Conservation (phyloP, 2,888 invertebrate genomes). For the Athalia circularis region DNA sequence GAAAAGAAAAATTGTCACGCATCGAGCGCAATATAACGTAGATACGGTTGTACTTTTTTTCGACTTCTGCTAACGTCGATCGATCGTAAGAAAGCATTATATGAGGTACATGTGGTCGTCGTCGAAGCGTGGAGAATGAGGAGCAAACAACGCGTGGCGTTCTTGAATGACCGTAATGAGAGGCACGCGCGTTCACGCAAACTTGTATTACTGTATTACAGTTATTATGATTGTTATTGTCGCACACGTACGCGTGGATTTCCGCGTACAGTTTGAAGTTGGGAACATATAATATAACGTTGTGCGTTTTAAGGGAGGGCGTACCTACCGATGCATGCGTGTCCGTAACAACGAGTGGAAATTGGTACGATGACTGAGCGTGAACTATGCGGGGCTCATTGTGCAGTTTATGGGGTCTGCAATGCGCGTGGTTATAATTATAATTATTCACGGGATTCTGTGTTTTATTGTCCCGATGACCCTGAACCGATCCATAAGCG, state of each 20-base stretch:
- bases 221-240: not conserved
- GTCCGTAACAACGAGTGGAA: conserved; percentile 46
- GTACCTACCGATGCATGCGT: no score
- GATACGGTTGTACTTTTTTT: no score
- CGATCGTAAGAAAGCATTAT: not conserved
- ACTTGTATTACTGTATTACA: not conserved
- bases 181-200: conserved; percentile 65
- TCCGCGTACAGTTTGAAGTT: not conserved
- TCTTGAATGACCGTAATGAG: conserved; percentile 68
- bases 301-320: conserved; percentile 23
- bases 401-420: conserved; percentile 70
- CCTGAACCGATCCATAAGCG: conserved; percentile 24
- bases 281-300: conserved; percentile 28
- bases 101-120: conserved; percentile 33
- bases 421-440: conserved; percentile 68
- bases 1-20: no score
- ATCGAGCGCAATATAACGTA: no score
- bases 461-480: conserved; percentile 68
- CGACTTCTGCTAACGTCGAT: no score
- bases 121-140: conserved; percentile 62
- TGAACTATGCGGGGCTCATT: conserved; percentile 59
- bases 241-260: not conserved
- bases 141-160: conserved; percentile 66
- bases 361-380: conserved; percentile 49
- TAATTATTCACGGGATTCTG: conserved; percentile 74